Base-by-base conservation (phyloP, 2,888 invertebrate species). In the Scaeva pyrastri region DNA sequence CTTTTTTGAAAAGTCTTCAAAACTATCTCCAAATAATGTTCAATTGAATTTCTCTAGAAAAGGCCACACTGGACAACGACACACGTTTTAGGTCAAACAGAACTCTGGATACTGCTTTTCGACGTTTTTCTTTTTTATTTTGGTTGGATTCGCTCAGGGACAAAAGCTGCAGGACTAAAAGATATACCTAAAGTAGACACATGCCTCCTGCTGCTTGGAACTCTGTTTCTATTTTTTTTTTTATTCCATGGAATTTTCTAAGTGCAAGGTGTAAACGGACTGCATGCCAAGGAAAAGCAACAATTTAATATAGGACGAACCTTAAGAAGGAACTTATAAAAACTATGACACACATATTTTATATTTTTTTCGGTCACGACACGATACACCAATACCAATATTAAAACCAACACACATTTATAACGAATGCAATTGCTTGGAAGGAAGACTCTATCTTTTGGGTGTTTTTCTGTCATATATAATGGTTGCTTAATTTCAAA, bases 241-340 rank as follows among this genome's bases (percentile, higher is more conserved):
- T 71, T 70, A n/a, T n/a, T n/a, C n/a, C 71, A 62, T 43, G 41
- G 81, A 76, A 85, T 85, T 73, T 81, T 68, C 81, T 73, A 81
- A 85, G 85, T 81, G 81, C 81, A 81, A 81, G 80, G 85, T 85
- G 55, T 73, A 81, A 68, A 68, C 60, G 76, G 41, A 43, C 31
- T 80, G 71, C 55, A 48, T 62, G 68, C 72, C 76, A 76, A 62
- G 52, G 43, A 36, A 72, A 23, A 12, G 26, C 48, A 64, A 50
- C 10, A 41, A 14, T 23, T 14, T 11, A 43, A 16, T 14, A 23
- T 12, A 12, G 2, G 16, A n/a, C 50, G 7, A 8, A 31, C 31
- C 5, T 31, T 8, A 26, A 36, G 36, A 12, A 31, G 43, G 43
- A 43, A 58, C 50, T 45, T 31, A n/a, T 14, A 60, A 70, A 66